A percentile compares a stretch with the other conserved stretches of the same genome.
These are phyloP conservation scores for Squalus acanthias DNA, from an alignment of 2,797 vertebrate species.

Conservation along the genomic window DNA sequence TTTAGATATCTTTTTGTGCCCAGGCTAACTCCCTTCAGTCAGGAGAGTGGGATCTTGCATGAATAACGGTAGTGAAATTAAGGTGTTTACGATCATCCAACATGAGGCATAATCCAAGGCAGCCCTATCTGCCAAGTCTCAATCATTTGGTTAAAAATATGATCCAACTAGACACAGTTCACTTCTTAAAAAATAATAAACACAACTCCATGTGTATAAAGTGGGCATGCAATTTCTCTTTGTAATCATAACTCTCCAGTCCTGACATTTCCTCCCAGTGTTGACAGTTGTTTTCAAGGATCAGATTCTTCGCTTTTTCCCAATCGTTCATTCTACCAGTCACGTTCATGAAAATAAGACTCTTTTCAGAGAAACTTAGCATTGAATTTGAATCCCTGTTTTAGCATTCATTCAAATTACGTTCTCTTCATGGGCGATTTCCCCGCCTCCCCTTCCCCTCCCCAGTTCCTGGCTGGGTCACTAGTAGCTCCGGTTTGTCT, in stretches of 20 bases:
- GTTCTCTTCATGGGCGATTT: neutral
- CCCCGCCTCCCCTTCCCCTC: too few species aligned
- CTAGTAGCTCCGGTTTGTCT: neutral
- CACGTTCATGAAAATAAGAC: neutral
- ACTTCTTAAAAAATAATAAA: neutral
- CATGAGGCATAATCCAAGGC: neutral
- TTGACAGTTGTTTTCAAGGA: neutral
- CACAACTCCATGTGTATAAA: neutral
- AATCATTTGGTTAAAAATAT: neutral
- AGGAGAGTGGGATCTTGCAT: neutral
- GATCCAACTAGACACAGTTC: neutral
- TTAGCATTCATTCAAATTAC: neutral
- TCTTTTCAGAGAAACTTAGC: neutral
- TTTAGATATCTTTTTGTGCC: neutral
- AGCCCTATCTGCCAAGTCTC: neutral
- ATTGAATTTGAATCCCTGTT: neutral
- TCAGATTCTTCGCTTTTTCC: neutral
- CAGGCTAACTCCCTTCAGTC: neutral
- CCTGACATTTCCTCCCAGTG: neutral
- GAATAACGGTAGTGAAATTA: neutral
- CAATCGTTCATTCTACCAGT: neutral
- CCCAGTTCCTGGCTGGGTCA: neutral
- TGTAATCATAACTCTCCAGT: neutral
- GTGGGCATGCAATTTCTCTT: neutral
- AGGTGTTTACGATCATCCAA: neutral